Conservation (phyloP, 1,140 invertebrate genomes). For the Musca vetustissima region DNA sequence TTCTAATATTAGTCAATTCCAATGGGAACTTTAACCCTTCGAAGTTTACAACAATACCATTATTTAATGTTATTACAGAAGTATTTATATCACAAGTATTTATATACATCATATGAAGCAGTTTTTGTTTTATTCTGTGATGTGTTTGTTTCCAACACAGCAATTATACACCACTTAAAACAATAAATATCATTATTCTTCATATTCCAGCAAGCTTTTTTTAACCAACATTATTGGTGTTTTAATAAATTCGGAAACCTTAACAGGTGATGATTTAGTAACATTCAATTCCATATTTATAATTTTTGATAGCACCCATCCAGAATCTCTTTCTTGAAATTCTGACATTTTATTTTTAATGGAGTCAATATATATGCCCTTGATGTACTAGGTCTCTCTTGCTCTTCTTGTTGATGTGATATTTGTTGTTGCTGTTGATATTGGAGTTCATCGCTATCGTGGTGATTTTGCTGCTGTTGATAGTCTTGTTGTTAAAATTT, state of each 20-base stretch:
- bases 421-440: too few species aligned
- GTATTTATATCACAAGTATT: conserved; percentile 2
- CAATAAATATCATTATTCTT: conserved; percentile 12
- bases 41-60: neutral
- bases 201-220: conserved; percentile 22
- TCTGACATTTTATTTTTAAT: conserved; percentile 40
- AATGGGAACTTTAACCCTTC: neutral
- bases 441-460: too few species aligned
- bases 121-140: neutral
- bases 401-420: too few species aligned
- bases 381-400: too few species aligned
- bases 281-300: conserved; percentile 41
- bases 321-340: conserved; percentile 45
- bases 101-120: conserved; percentile 9
- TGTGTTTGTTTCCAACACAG: neutral
- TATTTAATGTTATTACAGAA: conserved; percentile 12
- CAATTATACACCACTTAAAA: neutral
- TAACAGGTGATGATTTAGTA: conserved; percentile 42
- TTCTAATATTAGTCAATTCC: neutral
- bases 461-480: too few species aligned
- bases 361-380: too few species aligned
- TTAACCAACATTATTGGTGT: neutral
- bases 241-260: conserved; percentile 6
- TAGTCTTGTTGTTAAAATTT: too few species aligned
- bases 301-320: conserved; percentile 44